Base-by-base conservation (phyloP, 2,888 invertebrate genomes). In the Pseudococcus jackbeardsleyi region DNA sequence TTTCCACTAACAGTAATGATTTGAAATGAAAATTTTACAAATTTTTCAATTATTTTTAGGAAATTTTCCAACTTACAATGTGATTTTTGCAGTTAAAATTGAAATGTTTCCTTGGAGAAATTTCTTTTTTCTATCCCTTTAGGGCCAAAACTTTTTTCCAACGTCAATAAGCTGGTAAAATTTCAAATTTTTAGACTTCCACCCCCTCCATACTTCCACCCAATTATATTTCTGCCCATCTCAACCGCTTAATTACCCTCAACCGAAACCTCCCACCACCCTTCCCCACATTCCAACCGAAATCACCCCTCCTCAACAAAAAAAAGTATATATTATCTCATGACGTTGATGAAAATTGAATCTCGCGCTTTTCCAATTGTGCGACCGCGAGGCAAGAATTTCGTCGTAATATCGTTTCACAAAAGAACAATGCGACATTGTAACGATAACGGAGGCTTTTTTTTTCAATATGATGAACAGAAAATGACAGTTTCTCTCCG, bases 301-400 rank as follows among this genome's bases (percentile, higher is more conserved):
- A 15, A 50, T 50, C 48, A 50, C 48, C 48, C 48, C 48, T 50
- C 48, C 4, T n/a, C 3, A n/a, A 54, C 46, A 19, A 22, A 50
- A 85, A 59, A 85, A 59, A 59, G 64, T 42, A 9, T 48, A 85
- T 59, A 84, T 59, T 85, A 85, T 85, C 59, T 42, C 33, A 39
- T 85, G 85, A 85, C 85, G 85, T 85, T 85, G 59, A 85, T 85
- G 85, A 33, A 85, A 85, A 85, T 59, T 85, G 85, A 85, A 85
- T 33, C 48, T 26, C 7, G 64, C 64, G 59, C 42, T 64, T 59
- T 64, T 64, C 46, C 79, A 82, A 82, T 82, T 82, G 11, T 82
- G 42, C 42, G 79, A 46, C 79, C 79, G 19, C 39, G 46, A 82
- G 46, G 85, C 39, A 85, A 64, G 85, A 54, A 64, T 85, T 85